A percentile compares a stretch with the other conserved stretches of the same genome.
phyloP scores from a whole-genome alignment of 2,888 invertebrate genomes.

The Zele albiditarsus region DNA sequence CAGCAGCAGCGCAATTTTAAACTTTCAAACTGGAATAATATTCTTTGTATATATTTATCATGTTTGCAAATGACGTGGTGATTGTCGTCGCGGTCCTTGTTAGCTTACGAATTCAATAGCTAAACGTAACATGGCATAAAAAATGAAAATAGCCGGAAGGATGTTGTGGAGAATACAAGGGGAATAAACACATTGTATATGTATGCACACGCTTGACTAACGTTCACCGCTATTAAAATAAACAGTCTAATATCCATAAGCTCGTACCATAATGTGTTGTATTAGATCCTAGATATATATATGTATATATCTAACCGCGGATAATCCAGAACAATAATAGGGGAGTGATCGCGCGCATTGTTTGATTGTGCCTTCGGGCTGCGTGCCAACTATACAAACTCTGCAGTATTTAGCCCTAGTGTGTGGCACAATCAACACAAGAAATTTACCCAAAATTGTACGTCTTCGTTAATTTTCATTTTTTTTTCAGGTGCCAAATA shows the following conservation, averaged over 20 bases:
- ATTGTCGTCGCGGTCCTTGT: background rate
- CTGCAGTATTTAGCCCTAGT: conserved; percentile 1
- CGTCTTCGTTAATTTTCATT: background rate
- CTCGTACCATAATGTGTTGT: conserved; percentile 61
- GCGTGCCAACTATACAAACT: conserved; percentile 61
- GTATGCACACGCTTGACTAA: conserved; percentile 53
- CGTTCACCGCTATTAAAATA: conserved; percentile 66
- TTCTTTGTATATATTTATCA: background rate
- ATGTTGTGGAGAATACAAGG: conserved; percentile 15
- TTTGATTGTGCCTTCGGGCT: conserved; percentile 47
- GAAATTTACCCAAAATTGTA: background rate
- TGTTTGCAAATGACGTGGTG: background rate
- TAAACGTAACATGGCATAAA: background rate
- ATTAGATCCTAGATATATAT: conserved; percentile 49
- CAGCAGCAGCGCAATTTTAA: background rate
- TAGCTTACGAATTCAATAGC: background rate
- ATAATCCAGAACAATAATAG: conserved; percentile 69
- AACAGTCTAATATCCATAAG: conserved; percentile 64
- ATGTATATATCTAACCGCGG: conserved; percentile 51
- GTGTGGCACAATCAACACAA: conserved; percentile 45
- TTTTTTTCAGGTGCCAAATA: background rate
- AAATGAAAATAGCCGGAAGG: background rate
- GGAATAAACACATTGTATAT: conserved; percentile 51
- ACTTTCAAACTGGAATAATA: background rate
- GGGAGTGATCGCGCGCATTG: conserved; percentile 42